phyloP scores from a whole-genome alignment of 2,888 invertebrate genomes.

The Masnerella sp. region DNA sequence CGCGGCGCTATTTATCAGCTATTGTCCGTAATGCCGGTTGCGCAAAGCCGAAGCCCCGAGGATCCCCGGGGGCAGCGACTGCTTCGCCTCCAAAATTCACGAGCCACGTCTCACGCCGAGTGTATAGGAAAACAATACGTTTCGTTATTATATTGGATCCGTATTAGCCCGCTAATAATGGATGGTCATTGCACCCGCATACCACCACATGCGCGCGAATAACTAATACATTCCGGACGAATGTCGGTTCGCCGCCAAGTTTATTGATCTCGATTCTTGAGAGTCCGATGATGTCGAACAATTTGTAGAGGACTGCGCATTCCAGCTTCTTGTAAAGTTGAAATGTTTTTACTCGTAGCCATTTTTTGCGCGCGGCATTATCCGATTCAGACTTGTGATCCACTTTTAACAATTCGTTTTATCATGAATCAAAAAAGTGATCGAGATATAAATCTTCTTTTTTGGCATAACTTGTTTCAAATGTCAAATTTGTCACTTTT shows the following conservation, averaged over 20 bases:
- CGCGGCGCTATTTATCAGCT: constrained; percentile 60
- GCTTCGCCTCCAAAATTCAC: constrained; percentile 55
- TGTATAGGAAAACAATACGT: constrained; percentile 60
- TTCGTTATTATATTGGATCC: constrained; percentile 55
- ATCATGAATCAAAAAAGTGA: no score
- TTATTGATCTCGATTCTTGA: constrained; percentile 28
- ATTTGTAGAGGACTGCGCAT: no score
- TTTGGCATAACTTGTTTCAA: no score
- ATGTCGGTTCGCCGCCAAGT: constrained; percentile 21
- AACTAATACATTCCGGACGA: constrained; percentile 26
- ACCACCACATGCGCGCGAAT: constrained; percentile 15
- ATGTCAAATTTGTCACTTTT: no score
- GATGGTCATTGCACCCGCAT: constrained; percentile 46
- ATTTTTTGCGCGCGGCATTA: no score
- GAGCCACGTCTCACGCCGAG: constrained; percentile 27
- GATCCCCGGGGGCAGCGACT: constrained; percentile 45
- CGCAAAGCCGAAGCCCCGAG: constrained; percentile 42
- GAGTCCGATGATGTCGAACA: no score
- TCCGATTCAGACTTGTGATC: no score
- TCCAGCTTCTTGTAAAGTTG: no score
- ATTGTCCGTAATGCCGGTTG: constrained; percentile 59
- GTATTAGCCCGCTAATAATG: constrained; percentile 47
- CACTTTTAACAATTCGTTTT: no score
- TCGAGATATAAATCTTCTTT: no score
- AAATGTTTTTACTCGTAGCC: no score